phyloP scores from a whole-genome alignment of 2,113 vertebrate genomes.

The Camelus bactrianus region DNA sequence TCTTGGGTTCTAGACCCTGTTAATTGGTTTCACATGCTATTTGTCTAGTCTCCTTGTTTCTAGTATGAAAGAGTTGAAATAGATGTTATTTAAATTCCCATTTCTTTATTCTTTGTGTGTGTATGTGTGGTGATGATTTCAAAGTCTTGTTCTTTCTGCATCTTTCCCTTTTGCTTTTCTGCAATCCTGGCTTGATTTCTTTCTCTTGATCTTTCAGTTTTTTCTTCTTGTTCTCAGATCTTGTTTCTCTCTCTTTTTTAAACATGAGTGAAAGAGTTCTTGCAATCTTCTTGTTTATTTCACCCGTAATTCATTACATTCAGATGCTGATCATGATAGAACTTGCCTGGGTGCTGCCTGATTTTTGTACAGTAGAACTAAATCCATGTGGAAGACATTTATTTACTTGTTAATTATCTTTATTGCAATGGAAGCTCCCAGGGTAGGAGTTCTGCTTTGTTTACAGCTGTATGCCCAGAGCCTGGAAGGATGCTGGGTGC shows the following conservation, averaged over 20 bases:
- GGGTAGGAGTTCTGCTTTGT: background rate
- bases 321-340: background rate
- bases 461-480: background rate
- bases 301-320: background rate
- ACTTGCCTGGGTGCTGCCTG: background rate
- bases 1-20: constrained; percentile 15
- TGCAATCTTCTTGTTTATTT: background rate
- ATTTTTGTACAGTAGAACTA: background rate
- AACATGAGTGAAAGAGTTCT: background rate
- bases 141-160: background rate
- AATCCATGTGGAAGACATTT: background rate
- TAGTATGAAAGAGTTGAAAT: background rate
- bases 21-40: background rate
- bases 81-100: background rate
- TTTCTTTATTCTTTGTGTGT: background rate
- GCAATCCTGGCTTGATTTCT: background rate
- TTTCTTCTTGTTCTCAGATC: background rate
- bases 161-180: background rate
- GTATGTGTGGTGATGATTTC: background rate
- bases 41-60: background rate
- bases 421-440: background rate
- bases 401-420: constrained; percentile 3
- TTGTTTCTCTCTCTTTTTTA: background rate
- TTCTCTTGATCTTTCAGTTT: background rate
- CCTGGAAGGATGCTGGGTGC: background rate